phyloP scores from a whole-genome alignment of 2,888 invertebrate species.

The Theodoxus fluviatilis region DNA sequence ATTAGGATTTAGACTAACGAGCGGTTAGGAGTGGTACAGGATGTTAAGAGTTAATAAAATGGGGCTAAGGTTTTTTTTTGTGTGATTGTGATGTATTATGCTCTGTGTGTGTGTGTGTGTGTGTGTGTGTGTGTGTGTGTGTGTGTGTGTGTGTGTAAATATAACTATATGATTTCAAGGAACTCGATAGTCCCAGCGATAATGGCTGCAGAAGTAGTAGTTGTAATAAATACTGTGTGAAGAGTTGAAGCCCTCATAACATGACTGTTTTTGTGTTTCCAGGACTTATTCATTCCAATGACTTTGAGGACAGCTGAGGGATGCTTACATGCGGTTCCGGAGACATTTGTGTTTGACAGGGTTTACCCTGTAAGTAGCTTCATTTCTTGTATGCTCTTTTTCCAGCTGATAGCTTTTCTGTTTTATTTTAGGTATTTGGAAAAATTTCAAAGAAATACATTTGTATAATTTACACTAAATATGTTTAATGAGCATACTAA shows the following conservation, averaged over 20 bases:
- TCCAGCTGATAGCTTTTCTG: no score
- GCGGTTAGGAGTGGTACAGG: no score
- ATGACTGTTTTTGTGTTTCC: slow-evolving; percentile 32
- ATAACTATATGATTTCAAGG: neutral
- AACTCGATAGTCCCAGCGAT: neutral
- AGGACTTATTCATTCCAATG: slow-evolving; percentile 74
- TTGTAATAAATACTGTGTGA: neutral
- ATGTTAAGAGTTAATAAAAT: no score
- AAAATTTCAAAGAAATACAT: no score
- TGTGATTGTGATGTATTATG: no score
- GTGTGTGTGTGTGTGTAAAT: neutral
- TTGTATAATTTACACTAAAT: no score
- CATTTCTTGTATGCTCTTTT: no score
- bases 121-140: neutral
- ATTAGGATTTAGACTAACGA: no score
- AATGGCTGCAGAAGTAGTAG: neutral
- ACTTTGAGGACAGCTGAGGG: slow-evolving; percentile 80
- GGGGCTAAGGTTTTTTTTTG: no score
- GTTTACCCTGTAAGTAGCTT: slow-evolving; percentile 81
- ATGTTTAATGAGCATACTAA: no score
- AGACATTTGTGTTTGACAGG: slow-evolving; percentile 76
- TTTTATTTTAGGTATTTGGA: no score
- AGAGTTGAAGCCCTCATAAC: neutral
- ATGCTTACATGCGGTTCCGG: slow-evolving; percentile 75
- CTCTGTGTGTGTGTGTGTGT: no score